Conservation (phyloP, 2,888 invertebrate species). For the Leptopilina drosophilae region DNA sequence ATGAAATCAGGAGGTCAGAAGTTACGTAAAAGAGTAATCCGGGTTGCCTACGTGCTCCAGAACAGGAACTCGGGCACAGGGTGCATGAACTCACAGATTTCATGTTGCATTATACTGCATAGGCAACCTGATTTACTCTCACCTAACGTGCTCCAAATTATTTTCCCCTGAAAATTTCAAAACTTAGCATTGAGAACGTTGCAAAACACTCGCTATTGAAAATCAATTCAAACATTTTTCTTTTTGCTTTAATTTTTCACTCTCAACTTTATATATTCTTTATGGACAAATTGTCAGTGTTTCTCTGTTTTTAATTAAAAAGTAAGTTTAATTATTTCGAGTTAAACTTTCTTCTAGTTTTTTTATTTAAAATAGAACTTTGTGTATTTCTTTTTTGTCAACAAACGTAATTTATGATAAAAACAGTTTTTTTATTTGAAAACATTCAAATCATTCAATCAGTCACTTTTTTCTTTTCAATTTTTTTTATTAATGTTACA, state of each 20-base stretch:
- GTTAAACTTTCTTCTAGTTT: too few species aligned
- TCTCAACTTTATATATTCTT: not conserved
- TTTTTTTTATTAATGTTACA: too few species aligned
- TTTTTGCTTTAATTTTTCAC: not conserved
- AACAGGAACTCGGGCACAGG: slow-evolving; percentile 18
- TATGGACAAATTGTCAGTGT: too few species aligned
- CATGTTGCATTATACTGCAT: slow-evolving; percentile 32
- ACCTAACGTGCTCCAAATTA: slow-evolving; percentile 20
- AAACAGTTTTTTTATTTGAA: too few species aligned
- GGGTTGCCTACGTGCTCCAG: slow-evolving; percentile 27
- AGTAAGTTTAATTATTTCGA: too few species aligned
- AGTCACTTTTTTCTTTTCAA: too few species aligned
- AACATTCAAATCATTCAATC: too few species aligned
- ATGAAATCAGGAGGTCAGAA: slow-evolving; percentile 11
- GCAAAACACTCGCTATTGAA: not conserved
- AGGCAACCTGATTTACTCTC: slow-evolving; percentile 34
- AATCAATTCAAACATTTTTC: not conserved
- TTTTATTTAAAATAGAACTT: too few species aligned
- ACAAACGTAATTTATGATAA: too few species aligned
- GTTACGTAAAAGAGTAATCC: slow-evolving; percentile 27
- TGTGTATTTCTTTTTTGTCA: too few species aligned
- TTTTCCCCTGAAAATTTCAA: slow-evolving; percentile 17
- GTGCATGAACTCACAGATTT: slow-evolving; percentile 29
- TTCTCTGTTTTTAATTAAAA: too few species aligned
- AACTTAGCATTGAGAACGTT: not conserved